These are phyloP conservation scores for Penaeus chinensis DNA, from an alignment of 1,140 invertebrate species.

Conservation along the genomic window DNA sequence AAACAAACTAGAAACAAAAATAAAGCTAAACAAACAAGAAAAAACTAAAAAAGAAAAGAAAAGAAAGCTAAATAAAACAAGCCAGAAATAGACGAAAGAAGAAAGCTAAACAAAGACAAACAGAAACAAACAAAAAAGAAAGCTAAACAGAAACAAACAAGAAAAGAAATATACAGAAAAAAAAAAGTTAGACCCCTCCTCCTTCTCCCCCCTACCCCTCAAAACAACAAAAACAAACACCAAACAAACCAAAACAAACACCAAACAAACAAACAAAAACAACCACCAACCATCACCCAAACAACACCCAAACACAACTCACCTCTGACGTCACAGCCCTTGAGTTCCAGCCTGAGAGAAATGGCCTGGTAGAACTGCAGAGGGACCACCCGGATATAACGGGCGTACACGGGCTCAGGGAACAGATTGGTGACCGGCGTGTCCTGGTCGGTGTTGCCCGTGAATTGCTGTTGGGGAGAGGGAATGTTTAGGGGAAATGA, in stretches of 20 bases:
- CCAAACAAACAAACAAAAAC: too few species aligned
- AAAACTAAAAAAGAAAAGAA: too few species aligned
- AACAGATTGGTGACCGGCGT: conserved; percentile 66
- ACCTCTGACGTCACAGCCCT: conserved; percentile 66
- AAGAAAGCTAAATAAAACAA: too few species aligned
- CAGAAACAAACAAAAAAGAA: neutral
- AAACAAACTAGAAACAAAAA: neutral
- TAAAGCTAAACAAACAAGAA: neutral
- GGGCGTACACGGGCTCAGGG: conserved; percentile 65
- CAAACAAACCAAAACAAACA: too few species aligned
- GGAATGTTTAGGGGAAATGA: neutral
- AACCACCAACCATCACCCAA: neutral
- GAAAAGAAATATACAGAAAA: too few species aligned
- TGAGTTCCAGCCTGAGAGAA: conserved; percentile 68
- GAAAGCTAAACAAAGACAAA: neutral
- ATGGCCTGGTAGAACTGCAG: conserved; percentile 66
- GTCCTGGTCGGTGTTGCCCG: conserved; percentile 66
- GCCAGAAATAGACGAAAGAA: too few species aligned
- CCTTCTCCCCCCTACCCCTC: too few species aligned
- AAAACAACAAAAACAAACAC: too few species aligned
- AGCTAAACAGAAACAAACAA: too few species aligned
- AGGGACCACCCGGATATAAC: conserved; percentile 67
- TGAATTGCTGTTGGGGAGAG: conserved; percentile 66
- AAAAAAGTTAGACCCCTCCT: too few species aligned
- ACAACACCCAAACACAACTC: neutral